phyloP scores from a whole-genome alignment of 2,888 invertebrate genomes.

The Blastobasis lacticolella region DNA sequence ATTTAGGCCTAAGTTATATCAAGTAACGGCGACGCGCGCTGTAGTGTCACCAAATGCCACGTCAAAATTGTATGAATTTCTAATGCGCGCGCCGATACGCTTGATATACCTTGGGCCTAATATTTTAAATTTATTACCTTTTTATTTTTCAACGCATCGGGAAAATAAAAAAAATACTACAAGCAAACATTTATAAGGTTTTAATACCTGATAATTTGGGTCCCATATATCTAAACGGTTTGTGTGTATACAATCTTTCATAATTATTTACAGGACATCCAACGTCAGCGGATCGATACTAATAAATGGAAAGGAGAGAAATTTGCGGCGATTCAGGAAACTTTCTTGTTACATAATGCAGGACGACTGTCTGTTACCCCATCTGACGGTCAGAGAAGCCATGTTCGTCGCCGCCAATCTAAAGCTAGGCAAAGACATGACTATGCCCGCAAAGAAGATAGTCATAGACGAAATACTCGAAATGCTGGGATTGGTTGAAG shows the following conservation, averaged over 20 bases:
- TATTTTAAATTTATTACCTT: too few relatives aligned
- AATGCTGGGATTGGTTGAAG: slow-evolving; percentile 86
- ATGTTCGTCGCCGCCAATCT: slow-evolving; percentile 96
- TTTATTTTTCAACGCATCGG: too few relatives aligned
- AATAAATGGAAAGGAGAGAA: slow-evolving; percentile 91
- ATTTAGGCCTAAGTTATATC: too few relatives aligned
- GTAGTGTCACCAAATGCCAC: too few relatives aligned
- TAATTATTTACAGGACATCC: slow-evolving; percentile 78
- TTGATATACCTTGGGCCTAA: too few relatives aligned
- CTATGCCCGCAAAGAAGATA: slow-evolving; percentile 81
- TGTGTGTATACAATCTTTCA: background rate
- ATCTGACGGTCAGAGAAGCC: slow-evolving; percentile 92
- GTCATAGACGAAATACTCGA: slow-evolving; percentile 91
- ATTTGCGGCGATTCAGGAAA: slow-evolving; percentile 90
- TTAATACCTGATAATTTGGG: too few relatives aligned
- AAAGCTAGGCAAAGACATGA: slow-evolving; percentile 88
- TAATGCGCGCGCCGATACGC: too few relatives aligned
- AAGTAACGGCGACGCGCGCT: too few relatives aligned
- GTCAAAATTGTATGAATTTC: too few relatives aligned
- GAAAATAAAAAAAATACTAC: too few relatives aligned
- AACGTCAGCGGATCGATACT: slow-evolving; percentile 88
- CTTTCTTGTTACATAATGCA: slow-evolving; percentile 98
- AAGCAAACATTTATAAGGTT: too few relatives aligned
- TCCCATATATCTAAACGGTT: background rate
- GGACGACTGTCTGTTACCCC: slow-evolving; percentile 90